These are phyloP conservation scores for Cheilosia impressa DNA, from an alignment of 2,888 invertebrate genomes.

Conservation along the genomic window DNA sequence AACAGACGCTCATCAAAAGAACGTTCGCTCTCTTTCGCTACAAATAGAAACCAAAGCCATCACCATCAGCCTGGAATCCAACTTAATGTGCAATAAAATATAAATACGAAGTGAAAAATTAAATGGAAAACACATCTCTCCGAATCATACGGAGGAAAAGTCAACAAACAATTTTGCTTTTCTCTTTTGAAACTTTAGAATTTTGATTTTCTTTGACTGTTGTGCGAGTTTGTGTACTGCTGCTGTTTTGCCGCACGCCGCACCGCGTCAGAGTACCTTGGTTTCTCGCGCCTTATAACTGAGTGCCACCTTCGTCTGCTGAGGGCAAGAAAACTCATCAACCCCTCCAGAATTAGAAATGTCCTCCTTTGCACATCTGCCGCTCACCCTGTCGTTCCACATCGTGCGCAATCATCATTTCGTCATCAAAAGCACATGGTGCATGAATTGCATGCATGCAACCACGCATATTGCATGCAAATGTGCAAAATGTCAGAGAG, in stretches of 20 bases:
- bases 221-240: slow-evolving; percentile 9
- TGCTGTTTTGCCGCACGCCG: slow-evolving; percentile 2
- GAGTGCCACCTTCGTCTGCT: background rate
- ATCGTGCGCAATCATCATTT: slow-evolving; percentile 59
- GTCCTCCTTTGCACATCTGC: background rate
- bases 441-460: slow-evolving; percentile 48
- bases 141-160: slow-evolving; percentile 63
- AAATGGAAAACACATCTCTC: slow-evolving; percentile 56
- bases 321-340: slow-evolving; percentile 70
- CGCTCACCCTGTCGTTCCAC: background rate
- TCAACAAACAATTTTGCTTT: slow-evolving; percentile 67
- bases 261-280: slow-evolving; percentile 16
- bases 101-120: slow-evolving; percentile 73
- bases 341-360: slow-evolving; percentile 64
- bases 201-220: slow-evolving; percentile 69
- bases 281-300: slow-evolving; percentile 10
- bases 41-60: slow-evolving; percentile 61
- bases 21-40: slow-evolving; percentile 35
- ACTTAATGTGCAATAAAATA: slow-evolving; percentile 75
- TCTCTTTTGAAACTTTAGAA: slow-evolving; percentile 69
- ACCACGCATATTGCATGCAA: slow-evolving; percentile 61
- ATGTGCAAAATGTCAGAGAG: slow-evolving; percentile 54
- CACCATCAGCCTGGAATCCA: slow-evolving; percentile 32
- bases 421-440: slow-evolving; percentile 68
- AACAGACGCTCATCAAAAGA: slow-evolving; percentile 35